A percentile compares a stretch with the other conserved stretches of the same genome.
These are phyloP conservation scores for Pristiophorus japonicus DNA, from an alignment of 2,113 vertebrate genomes.

Conservation along the genomic window DNA sequence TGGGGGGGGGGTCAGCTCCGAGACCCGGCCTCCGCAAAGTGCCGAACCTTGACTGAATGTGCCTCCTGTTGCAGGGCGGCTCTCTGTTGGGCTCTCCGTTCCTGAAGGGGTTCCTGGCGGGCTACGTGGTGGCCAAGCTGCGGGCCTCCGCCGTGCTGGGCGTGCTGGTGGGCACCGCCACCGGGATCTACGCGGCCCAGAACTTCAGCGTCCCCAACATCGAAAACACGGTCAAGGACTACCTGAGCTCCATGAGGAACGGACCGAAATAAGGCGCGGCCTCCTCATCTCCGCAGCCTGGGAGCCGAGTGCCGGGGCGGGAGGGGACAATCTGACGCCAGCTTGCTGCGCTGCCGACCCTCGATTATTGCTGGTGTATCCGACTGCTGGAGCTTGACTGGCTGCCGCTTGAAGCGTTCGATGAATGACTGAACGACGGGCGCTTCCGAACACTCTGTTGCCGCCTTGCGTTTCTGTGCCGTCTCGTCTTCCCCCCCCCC, in stretches of 20 bases:
- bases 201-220: conserved; percentile 75
- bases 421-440: not conserved
- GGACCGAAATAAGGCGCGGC: conserved; percentile 62
- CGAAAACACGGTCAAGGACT: conserved; percentile 78
- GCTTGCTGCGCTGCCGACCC: not conserved
- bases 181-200: conserved; percentile 84
- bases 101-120: conserved; percentile 86
- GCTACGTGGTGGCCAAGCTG: conserved; percentile 82
- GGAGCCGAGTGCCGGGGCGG: conserved; percentile 15
- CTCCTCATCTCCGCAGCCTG: not conserved
- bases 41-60: conserved; percentile 14
- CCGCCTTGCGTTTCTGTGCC: not conserved
- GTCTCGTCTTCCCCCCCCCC: not conserved
- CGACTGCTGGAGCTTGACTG: not conserved
- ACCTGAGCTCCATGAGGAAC: conserved; percentile 65
- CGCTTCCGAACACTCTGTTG: not conserved
- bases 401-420: not conserved
- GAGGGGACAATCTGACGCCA: conserved; percentile 46
- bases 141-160: conserved; percentile 84
- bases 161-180: conserved; percentile 73
- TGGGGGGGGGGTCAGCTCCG: not conserved
- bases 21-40: not conserved
- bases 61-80: conserved; percentile 59
- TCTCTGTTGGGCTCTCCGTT: conserved; percentile 79
- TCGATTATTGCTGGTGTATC: not conserved